These are phyloP conservation scores for Oceanodroma leucorhoa DNA, from an alignment of 2,797 vertebrate genomes.

Conservation along the genomic window DNA sequence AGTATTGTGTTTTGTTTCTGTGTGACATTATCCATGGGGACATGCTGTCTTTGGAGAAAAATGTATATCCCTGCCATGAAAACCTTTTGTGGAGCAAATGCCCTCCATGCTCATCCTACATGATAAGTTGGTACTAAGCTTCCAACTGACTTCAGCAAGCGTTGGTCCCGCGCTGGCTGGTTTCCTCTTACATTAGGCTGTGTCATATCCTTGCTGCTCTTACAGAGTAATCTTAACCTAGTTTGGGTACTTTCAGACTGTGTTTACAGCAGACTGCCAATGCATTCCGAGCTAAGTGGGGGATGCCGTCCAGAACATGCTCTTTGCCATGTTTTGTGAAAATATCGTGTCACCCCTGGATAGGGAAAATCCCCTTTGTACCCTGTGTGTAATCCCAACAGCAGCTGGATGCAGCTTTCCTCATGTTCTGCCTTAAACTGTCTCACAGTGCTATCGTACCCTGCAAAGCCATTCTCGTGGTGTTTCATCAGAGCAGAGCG, in stretches of 20 bases:
- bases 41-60: neutral
- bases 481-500: neutral
- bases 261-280: neutral
- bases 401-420: neutral
- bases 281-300: neutral
- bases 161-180: neutral
- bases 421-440: neutral
- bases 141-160: neutral
- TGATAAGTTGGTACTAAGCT: no score
- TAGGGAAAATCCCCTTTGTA: neutral
- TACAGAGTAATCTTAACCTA: neutral
- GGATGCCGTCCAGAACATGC: neutral
- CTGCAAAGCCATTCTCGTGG: neutral
- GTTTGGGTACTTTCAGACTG: neutral
- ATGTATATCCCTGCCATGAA: neutral
- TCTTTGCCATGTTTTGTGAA: neutral
- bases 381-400: accelerated
- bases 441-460: neutral
- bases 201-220: neutral
- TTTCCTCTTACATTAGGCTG: neutral
- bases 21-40: neutral
- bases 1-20: neutral
- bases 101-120: neutral
- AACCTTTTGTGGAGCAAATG: neutral
- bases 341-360: neutral